Evolutionary conservation across 2,797 vertebrate species (phyloP).

Genomic region (Sebastes kiyomatsui): DNA sequence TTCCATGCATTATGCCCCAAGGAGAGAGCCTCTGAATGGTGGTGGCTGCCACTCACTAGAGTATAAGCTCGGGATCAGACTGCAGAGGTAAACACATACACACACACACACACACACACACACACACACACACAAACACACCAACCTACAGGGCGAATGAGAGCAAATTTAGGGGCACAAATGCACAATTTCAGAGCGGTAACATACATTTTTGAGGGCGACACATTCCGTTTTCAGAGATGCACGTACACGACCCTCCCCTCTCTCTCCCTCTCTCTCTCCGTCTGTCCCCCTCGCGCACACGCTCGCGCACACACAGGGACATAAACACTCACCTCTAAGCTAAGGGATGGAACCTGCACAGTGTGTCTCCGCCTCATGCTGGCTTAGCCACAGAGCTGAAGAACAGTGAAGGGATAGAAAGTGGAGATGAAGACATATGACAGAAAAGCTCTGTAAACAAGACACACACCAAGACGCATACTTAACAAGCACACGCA

Average conservation of each 20-base stretch:
- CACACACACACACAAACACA: background rate
- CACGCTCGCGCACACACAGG: constrained; percentile 7
- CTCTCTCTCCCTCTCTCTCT: background rate
- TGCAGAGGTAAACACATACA: constrained; percentile 54
- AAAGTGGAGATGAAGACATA: constrained; percentile 72
- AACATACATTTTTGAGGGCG: constrained; percentile 28
- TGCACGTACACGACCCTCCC: background rate
- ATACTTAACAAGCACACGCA: constrained; percentile 23
- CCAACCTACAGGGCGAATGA: constrained; percentile 1
- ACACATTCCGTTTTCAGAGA: constrained; percentile 6
- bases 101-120: constrained; percentile 4
- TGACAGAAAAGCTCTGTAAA: constrained; percentile 73
- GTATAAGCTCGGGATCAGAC: constrained; percentile 73
- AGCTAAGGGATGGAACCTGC: constrained; percentile 72
- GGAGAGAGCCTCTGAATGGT: constrained; percentile 64
- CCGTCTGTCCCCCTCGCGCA: background rate
- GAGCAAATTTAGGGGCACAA: constrained; percentile 37
- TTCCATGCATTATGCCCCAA: constrained; percentile 73
- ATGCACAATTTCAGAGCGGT: constrained; percentile 46
- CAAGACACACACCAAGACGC: constrained; percentile 56
- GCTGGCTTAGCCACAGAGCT: constrained; percentile 76
- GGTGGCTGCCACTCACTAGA: constrained; percentile 65
- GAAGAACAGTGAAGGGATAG: constrained; percentile 72
- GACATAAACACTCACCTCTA: constrained; percentile 69
- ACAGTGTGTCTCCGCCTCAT: constrained; percentile 69